Evolutionary conservation across 1,140 invertebrate species (phyloP).

Genomic region (Neotoxoptera formosana): DNA sequence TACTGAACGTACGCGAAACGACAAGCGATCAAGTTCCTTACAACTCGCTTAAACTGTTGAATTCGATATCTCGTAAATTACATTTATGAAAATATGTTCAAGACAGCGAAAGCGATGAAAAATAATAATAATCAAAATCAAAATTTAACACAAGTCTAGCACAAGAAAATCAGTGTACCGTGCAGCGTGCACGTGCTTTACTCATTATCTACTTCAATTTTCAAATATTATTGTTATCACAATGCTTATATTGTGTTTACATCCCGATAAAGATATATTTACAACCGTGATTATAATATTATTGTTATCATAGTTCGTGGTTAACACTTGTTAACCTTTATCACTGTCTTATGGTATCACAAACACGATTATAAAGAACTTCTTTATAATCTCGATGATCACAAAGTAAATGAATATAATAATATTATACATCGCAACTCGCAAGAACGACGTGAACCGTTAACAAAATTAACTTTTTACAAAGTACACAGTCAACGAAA

Average conservation of each 20-base stretch:
- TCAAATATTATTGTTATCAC: background rate
- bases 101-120: too few relatives aligned
- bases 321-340: background rate
- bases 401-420: too few relatives aligned
- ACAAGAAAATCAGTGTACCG: background rate
- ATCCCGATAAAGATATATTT: too few relatives aligned
- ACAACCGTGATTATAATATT: too few relatives aligned
- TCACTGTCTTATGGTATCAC: background rate
- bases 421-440: too few relatives aligned
- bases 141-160: background rate
- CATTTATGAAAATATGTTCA: background rate
- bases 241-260: background rate
- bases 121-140: background rate
- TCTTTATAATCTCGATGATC: too few relatives aligned
- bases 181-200: background rate
- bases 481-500: too few relatives aligned
- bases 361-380: background rate
- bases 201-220: background rate
- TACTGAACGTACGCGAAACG: background rate
- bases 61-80: background rate
- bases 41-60: background rate
- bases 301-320: too few relatives aligned
- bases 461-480: too few relatives aligned
- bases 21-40: background rate
- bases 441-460: too few relatives aligned